A percentile compares a stretch with the other conserved stretches of the same genome.
phyloP scores from a whole-genome alignment of 2,797 vertebrate genomes.

The Neostethus bicornis region DNA sequence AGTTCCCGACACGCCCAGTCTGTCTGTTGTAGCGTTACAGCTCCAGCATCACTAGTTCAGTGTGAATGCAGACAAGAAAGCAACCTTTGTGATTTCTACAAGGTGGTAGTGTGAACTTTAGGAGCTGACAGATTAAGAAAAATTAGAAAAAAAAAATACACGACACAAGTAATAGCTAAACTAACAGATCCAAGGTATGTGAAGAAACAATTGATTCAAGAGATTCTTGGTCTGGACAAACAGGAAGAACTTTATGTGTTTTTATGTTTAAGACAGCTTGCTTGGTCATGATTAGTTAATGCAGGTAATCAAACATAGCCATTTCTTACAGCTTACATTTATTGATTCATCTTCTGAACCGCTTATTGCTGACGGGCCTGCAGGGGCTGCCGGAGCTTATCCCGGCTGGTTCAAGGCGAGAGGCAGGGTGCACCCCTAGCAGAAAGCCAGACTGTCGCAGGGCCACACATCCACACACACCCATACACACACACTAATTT shows the following conservation, averaged over 20 bases:
- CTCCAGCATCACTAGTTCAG: constrained; percentile 28
- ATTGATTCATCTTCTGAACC: too few species aligned
- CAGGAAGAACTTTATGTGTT: too few species aligned
- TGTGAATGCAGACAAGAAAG: constrained; percentile 37
- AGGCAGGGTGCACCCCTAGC: too few species aligned
- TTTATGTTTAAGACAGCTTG: background rate
- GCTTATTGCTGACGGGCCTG: too few species aligned
- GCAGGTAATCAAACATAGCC: background rate
- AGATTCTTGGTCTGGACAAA: too few species aligned
- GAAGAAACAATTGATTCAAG: too few species aligned
- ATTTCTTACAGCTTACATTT: background rate
- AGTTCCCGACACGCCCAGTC: constrained; percentile 6
- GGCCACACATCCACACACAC: too few species aligned
- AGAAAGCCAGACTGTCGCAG: too few species aligned
- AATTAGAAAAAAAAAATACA: background rate
- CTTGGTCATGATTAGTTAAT: background rate
- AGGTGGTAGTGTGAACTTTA: constrained; percentile 25
- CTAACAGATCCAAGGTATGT: too few species aligned
- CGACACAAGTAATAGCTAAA: background rate
- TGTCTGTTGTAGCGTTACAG: constrained; percentile 23
- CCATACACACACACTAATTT: too few species aligned
- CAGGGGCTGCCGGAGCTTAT: too few species aligned
- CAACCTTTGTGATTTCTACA: constrained; percentile 37
- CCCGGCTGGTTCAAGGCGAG: too few species aligned
- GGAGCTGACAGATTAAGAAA: background rate